Percentiles rank a stretch among this genome's conserved stretches.
Conservation (phyloP, 2,797 vertebrate genomes). For the Orestias chungarensis region DNA sequence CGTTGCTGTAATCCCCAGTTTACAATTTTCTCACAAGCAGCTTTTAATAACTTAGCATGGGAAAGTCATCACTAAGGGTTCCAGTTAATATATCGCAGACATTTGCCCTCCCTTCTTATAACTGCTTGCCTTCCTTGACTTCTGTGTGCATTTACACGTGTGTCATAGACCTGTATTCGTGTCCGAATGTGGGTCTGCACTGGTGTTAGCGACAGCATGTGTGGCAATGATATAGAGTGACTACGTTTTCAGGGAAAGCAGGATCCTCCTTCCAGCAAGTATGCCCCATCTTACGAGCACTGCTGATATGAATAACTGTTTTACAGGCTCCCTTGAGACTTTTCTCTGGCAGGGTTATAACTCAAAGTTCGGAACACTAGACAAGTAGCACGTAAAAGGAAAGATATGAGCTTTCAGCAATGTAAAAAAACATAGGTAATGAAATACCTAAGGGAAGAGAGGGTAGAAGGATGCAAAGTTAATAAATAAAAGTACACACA, state of each 20-base stretch:
- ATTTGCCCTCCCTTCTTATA: constrained; percentile 51
- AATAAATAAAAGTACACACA: constrained; percentile 42
- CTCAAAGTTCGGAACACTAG: constrained; percentile 15
- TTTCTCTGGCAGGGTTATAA: constrained; percentile 28
- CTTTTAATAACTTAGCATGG: constrained; percentile 49
- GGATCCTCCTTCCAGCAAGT: background rate
- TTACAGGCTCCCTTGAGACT: constrained; percentile 25
- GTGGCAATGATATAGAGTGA: constrained; percentile 34
- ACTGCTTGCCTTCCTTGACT: constrained; percentile 51
- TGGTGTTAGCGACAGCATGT: constrained; percentile 52
- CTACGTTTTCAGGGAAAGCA: constrained; percentile 50
- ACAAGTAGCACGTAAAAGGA: constrained; percentile 7
- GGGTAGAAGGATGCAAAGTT: constrained; percentile 56
- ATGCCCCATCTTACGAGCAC: constrained; percentile 10
- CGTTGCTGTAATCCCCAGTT: constrained; percentile 15
- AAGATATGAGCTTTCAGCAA: constrained; percentile 34
- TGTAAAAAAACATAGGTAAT: constrained; percentile 63
- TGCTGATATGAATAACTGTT: constrained; percentile 25
- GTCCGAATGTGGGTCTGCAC: constrained; percentile 30
- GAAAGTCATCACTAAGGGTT: constrained; percentile 51
- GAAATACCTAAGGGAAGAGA: constrained; percentile 51
- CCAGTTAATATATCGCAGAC: constrained; percentile 61
- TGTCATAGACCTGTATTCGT: constrained; percentile 41
- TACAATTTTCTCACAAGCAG: constrained; percentile 32
- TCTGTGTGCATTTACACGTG: constrained; percentile 50